phyloP scores from a whole-genome alignment of 2,797 vertebrate species.

The Chelmon rostratus region DNA sequence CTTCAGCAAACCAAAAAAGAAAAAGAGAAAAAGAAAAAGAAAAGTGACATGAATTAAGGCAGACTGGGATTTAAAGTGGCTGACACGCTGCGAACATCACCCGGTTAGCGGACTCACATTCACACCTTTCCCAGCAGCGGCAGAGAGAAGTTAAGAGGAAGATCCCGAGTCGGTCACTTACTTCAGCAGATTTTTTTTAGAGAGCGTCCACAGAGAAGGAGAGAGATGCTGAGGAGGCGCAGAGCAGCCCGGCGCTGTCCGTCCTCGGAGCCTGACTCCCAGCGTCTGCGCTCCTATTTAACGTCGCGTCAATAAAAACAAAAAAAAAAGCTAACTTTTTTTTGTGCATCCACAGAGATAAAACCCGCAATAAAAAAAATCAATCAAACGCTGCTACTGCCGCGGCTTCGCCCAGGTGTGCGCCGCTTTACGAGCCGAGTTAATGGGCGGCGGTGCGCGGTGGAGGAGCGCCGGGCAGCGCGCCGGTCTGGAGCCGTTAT shows the following conservation, averaged over 20 bases:
- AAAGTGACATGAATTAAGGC: not conserved
- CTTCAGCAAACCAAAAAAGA: slow-evolving; percentile 18
- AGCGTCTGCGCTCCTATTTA: slow-evolving; percentile 70
- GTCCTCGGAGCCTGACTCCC: slow-evolving; percentile 64
- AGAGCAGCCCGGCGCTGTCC: slow-evolving; percentile 30
- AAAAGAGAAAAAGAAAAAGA: slow-evolving; percentile 14
- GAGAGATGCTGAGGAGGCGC: slow-evolving; percentile 42
- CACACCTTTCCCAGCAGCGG: not conserved
- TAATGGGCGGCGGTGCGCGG: slow-evolving; percentile 41
- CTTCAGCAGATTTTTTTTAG: slow-evolving; percentile 20
- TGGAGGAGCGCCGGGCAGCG: slow-evolving; percentile 38
- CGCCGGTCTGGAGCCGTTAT: slow-evolving; percentile 58
- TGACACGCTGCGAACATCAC: not conserved
- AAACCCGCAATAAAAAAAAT: slow-evolving; percentile 55
- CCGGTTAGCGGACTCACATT: not conserved
- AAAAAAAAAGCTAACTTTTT: slow-evolving; percentile 15
- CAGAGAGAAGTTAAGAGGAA: slow-evolving; percentile 27
- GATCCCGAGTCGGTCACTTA: slow-evolving; percentile 52
- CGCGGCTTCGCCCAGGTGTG: slow-evolving; percentile 37
- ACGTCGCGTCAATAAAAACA: slow-evolving; percentile 55
- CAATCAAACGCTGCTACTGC: slow-evolving; percentile 29
- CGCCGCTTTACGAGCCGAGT: slow-evolving; percentile 47
- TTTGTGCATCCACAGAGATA: slow-evolving; percentile 54
- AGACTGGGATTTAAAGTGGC: slow-evolving; percentile 13
- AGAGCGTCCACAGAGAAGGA: slow-evolving; percentile 27